A percentile compares a stretch with the other conserved stretches of the same genome.
phyloP scores from a whole-genome alignment of 2,113 vertebrate species.

The Hymenochirus boettgeri region DNA sequence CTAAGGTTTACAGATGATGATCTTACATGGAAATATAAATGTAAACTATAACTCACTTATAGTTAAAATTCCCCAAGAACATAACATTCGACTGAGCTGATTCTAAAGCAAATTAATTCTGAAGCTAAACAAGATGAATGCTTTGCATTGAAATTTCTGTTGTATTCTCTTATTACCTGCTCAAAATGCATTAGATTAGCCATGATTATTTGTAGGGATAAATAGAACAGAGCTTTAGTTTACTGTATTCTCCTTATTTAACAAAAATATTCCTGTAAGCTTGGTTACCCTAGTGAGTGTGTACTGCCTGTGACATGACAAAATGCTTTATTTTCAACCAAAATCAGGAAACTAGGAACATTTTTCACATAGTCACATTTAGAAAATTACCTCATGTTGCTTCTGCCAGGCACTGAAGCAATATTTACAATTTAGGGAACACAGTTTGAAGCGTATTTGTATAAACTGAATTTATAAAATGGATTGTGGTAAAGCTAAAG shows the following conservation, averaged over 20 bases:
- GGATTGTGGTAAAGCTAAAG: too few relatives aligned
- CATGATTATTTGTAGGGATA: constrained; percentile 34
- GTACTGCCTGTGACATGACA: constrained; percentile 20
- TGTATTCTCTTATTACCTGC: constrained; percentile 42
- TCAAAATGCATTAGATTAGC: constrained; percentile 41
- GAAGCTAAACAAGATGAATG: constrained; percentile 41
- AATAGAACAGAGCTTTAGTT: constrained; percentile 37
- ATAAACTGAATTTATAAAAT: too few relatives aligned
- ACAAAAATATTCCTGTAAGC: constrained; percentile 39
- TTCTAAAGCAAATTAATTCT: constrained; percentile 37
- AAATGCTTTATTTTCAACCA: constrained; percentile 20
- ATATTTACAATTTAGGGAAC: constrained; percentile 12
- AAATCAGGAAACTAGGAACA: constrained; percentile 2
- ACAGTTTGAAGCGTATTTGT: not conserved
- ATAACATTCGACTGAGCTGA: constrained; percentile 29
- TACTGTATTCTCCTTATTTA: constrained; percentile 33
- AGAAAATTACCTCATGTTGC: constrained; percentile 13
- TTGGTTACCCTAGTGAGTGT: constrained; percentile 28
- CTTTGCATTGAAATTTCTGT: constrained; percentile 39
- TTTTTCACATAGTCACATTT: constrained; percentile 21
- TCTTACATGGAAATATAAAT: constrained; percentile 17
- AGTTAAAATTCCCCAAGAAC: constrained; percentile 37
- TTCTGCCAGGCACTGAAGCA: constrained; percentile 1
- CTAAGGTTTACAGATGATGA: constrained; percentile 13
- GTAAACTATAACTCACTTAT: constrained; percentile 34